Base-by-base conservation (phyloP, 2,888 invertebrate genomes). In the Eupithecia inturbata region DNA sequence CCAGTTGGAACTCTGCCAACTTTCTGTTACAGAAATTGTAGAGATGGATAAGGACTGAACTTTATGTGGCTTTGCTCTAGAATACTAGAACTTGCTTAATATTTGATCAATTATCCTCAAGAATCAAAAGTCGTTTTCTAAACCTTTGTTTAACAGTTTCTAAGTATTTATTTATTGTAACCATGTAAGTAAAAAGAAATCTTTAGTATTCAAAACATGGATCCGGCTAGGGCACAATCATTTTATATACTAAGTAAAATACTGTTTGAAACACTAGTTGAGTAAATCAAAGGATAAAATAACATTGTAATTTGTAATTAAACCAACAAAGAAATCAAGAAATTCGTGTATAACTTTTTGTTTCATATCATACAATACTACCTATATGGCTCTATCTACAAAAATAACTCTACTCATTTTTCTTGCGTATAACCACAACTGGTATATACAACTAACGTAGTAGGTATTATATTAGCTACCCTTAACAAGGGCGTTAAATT, bases 1-100 rank as follows among this genome's bases (percentile, higher is more conserved):
- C 71, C 69, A 78, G 76, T 81, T 81, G 81, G 81, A 72, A 67
- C 26, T 0, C 5, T 41, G 80, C 80, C 80, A 80, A 67, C 49
- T 22, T 70, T 69, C 62, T 76, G 76, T 77, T 71, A 78, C 68
- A 69, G 71, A 73, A 63, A 62, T 53, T 64, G 22, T 45, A 36
- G 60, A 68, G 68, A 76, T 70, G 71, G 63, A 72, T 74, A 73
- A 68, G 74, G 45, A 69, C 53, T 68, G 57, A 41, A 64, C 63
- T 26, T 67, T 57, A 62, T 41, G 33, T 45, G 45, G 33, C 39
- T 49, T 49, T 36, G 64, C 70, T 14, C 28, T 68, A n/a, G 19
- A 33, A 28, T 31, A 31, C 6, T 16, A 19, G 16, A 16, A 12
- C 12, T 53, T 53, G 45, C 7, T 53, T 10, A 22, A 10, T 10